A percentile compares a stretch with the other conserved stretches of the same genome.
phyloP scores from a whole-genome alignment of 2,113 vertebrate species.

The Hippocampus zosterae region DNA sequence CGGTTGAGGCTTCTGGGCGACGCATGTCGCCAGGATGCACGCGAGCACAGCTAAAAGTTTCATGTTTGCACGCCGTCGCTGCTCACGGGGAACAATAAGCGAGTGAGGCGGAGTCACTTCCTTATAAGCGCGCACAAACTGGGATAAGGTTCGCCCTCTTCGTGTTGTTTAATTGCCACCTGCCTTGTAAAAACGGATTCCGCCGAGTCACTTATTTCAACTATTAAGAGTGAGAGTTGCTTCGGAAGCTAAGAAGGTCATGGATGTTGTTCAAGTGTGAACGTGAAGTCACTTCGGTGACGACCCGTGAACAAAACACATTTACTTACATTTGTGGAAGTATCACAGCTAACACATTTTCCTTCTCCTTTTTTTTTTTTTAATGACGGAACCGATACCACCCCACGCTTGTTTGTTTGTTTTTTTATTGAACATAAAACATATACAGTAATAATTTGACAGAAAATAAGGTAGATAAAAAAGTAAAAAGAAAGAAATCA shows the following conservation, averaged over 20 bases:
- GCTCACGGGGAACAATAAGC: neutral
- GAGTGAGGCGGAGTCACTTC: neutral
- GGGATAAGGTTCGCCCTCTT: neutral
- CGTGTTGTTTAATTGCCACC: neutral
- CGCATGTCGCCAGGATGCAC: slow-evolving; percentile 39
- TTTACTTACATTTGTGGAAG: too few relatives aligned
- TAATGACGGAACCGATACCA: too few relatives aligned
- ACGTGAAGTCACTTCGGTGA: neutral
- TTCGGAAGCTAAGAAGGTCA: neutral
- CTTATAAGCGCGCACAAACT: slow-evolving; percentile 34
- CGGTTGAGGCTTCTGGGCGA: slow-evolving; percentile 47
- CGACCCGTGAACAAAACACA: too few relatives aligned
- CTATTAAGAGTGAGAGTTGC: neutral
- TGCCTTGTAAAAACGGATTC: neutral
- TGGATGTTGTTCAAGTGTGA: neutral
- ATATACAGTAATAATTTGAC: too few relatives aligned
- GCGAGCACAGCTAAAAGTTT: slow-evolving; percentile 9
- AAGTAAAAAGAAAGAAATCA: too few relatives aligned
- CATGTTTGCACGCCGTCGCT: slow-evolving; percentile 32
- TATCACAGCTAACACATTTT: too few relatives aligned
- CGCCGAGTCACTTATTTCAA: neutral
- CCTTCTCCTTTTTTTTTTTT: too few relatives aligned
- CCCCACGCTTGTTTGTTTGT: too few relatives aligned
- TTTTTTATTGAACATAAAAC: too few relatives aligned
- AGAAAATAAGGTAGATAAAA: too few relatives aligned